Evolutionary conservation across 2,113 vertebrate species (phyloP).

Genomic region (Chlamydotis undulata): DNA sequence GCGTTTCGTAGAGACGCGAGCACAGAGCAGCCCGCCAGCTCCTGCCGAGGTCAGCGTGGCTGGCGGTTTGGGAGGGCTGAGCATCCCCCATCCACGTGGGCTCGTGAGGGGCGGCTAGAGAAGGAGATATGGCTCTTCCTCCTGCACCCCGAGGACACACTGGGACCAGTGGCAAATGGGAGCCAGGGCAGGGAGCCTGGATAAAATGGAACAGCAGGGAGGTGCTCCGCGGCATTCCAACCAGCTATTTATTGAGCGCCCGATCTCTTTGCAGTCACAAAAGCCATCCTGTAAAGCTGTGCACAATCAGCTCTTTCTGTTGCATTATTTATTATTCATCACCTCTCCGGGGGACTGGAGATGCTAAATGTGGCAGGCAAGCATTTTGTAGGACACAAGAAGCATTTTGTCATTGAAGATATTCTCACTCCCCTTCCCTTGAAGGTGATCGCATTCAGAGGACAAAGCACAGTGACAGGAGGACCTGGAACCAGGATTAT

Average conservation of each 20-base stretch:
- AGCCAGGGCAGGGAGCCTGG: rapidly evolving
- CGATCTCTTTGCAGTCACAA: neutral
- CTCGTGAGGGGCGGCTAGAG: rapidly evolving
- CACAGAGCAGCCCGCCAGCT: neutral
- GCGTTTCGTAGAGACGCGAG: rapidly evolving
- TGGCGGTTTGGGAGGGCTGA: rapidly evolving
- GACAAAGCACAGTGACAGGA: neutral
- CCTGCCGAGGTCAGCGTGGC: no score
- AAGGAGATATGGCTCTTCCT: neutral
- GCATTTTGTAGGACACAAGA: neutral
- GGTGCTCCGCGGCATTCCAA: neutral
- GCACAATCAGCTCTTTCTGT: neutral
- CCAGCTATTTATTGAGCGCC: neutral
- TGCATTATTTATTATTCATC: neutral
- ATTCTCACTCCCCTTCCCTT: neutral
- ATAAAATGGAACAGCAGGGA: neutral
- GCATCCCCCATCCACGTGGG: neutral
- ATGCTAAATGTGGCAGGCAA: neutral
- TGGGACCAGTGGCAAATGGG: rapidly evolving
- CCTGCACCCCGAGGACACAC: neutral
- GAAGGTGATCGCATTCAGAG: neutral
- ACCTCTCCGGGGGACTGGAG: neutral
- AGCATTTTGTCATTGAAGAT: slow-evolving; percentile 17
- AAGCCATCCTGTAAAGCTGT: neutral
- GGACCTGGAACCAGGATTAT: neutral